Percentiles rank a stretch among this genome's conserved stretches.
phyloP scores from a whole-genome alignment of 2,888 invertebrate genomes.

The Diloba caeruleocephala region DNA sequence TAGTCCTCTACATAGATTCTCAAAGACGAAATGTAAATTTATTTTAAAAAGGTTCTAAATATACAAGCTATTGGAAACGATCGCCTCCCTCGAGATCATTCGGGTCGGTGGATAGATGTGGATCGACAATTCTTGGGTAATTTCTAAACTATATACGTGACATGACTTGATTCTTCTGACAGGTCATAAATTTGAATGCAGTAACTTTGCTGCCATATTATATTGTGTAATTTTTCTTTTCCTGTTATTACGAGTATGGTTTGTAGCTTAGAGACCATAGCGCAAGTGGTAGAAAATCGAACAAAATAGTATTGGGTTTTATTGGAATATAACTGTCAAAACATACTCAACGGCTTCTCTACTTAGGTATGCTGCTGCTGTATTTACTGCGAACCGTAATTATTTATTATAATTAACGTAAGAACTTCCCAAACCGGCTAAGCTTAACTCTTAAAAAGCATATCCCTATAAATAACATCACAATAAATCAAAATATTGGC shows the following conservation, averaged over 20 bases:
- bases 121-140: constrained; percentile 21
- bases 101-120: constrained; percentile 6
- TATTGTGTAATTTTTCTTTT: background rate
- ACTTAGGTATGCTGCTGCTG: no score
- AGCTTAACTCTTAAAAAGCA: no score
- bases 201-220: background rate
- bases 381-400: no score
- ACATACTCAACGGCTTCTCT: no score
- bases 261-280: no score
- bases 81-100: constrained; percentile 9
- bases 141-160: constrained; percentile 22
- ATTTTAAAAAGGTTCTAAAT: constrained; percentile 39
- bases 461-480: no score
- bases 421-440: no score
- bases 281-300: no score
- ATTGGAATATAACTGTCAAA: no score
- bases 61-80: constrained; percentile 41
- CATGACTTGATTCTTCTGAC: constrained; percentile 10
- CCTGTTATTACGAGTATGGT: background rate
- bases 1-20: constrained; percentile 16
- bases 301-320: no score
- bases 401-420: no score
- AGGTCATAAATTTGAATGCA: constrained; percentile 16
- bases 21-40: constrained; percentile 17
- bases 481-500: no score